Evolutionary conservation across 1,140 invertebrate genomes (phyloP).

Genomic region (Centruroides sculpturatus): DNA sequence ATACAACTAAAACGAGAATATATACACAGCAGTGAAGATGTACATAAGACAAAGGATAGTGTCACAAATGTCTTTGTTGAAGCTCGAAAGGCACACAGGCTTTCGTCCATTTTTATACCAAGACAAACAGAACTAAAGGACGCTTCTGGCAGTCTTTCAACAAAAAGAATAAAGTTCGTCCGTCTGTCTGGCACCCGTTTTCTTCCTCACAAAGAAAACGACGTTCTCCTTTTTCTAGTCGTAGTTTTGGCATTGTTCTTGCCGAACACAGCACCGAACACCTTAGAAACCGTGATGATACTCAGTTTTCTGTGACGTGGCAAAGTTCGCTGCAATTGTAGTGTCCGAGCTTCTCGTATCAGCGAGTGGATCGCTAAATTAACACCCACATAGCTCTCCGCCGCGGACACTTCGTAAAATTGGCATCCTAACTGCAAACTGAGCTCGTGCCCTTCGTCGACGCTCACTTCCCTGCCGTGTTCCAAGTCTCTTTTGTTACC

Average conservation of each 20-base stretch:
- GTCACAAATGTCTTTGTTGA: too few relatives aligned
- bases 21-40: too few relatives aligned
- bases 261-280: conserved; percentile 2
- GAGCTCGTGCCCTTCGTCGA: conserved; percentile 33
- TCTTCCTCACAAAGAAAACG: background rate
- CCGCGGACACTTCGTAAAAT: conserved; percentile 26
- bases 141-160: too few relatives aligned
- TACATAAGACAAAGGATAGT: too few relatives aligned
- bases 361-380: conserved; percentile 1
- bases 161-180: too few relatives aligned
- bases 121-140: too few relatives aligned
- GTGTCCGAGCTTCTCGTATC: background rate
- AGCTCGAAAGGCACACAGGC: too few relatives aligned
- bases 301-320: conserved; percentile 2
- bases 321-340: background rate
- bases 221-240: background rate
- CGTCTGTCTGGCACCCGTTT: too few relatives aligned
- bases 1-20: too few relatives aligned
- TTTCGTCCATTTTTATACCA: too few relatives aligned
- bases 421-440: conserved; percentile 26
- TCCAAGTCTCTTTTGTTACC: conserved; percentile 63
- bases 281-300: conserved; percentile 4
- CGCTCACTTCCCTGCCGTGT: conserved; percentile 45
- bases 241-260: background rate
- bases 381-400: conserved; percentile 4